Conservation (phyloP, 2,888 invertebrate genomes). For the Eupithecia tripunctaria region DNA sequence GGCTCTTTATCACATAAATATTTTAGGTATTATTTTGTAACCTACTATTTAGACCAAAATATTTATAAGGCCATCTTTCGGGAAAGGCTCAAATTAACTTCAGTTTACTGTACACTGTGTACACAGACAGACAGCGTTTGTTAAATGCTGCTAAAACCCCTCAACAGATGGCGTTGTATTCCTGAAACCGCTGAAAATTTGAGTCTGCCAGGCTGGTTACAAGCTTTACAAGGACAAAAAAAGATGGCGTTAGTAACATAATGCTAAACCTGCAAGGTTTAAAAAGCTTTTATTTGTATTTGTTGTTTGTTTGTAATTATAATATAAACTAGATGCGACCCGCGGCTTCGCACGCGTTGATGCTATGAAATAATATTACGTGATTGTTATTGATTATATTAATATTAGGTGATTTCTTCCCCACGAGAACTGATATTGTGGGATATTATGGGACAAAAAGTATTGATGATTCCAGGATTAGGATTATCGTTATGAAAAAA, state of each 20-base stretch:
- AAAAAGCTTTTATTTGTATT: too few relatives aligned
- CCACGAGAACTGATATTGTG: too few relatives aligned
- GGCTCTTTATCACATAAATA: too few relatives aligned
- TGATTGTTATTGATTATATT: too few relatives aligned
- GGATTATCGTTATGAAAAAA: too few relatives aligned
- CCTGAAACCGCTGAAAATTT: not conserved
- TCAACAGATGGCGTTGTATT: conserved; percentile 21
- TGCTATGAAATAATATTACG: too few relatives aligned
- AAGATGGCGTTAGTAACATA: not conserved
- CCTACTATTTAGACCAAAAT: not conserved
- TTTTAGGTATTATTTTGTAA: not conserved
- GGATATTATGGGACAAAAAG: too few relatives aligned
- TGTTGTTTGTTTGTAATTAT: too few relatives aligned
- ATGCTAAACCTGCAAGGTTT: not conserved
- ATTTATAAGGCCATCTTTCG: conserved; percentile 1
- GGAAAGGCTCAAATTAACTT: conserved; percentile 3
- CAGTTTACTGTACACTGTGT: not conserved
- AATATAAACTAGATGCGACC: too few relatives aligned
- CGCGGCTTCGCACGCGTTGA: too few relatives aligned
- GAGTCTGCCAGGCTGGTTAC: not conserved
- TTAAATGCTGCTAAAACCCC: not conserved
- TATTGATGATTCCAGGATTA: too few relatives aligned
- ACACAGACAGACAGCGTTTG: not conserved
- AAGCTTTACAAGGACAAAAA: not conserved
- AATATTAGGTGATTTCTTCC: too few relatives aligned